Percentiles rank a stretch among this genome's conserved stretches.
Conservation (phyloP, 2,797 vertebrate genomes). For the Chaenodraco wilsoni region DNA sequence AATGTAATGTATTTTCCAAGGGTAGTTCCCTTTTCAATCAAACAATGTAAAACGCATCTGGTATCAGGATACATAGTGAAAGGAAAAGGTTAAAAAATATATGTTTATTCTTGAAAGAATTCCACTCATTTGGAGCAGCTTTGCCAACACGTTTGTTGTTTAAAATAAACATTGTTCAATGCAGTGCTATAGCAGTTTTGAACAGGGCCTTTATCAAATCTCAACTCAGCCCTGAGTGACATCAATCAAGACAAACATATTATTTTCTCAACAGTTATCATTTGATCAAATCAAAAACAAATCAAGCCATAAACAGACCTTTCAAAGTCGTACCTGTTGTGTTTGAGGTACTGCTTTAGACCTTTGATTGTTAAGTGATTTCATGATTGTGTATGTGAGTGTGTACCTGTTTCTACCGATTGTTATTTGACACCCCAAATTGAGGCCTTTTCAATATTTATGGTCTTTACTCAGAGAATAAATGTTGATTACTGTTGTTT, state of each 20-base stretch:
- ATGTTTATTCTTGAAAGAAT: background rate
- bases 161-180: background rate
- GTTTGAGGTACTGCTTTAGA: background rate
- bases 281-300: conserved; percentile 24
- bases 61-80: background rate
- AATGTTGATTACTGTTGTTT: background rate
- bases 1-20: no score
- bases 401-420: background rate
- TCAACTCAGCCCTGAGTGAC: background rate
- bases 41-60: background rate
- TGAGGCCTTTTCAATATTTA: background rate
- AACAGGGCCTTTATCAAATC: conserved; percentile 10
- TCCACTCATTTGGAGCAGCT: background rate
- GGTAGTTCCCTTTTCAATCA: background rate
- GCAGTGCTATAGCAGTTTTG: background rate
- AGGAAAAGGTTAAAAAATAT: background rate
- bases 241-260: background rate
- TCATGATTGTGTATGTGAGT: background rate
- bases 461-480: background rate
- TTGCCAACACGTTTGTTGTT: background rate
- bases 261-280: background rate
- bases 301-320: conserved; percentile 12
- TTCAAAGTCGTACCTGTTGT: background rate
- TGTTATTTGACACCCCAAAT: background rate
- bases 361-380: conserved; percentile 13